Base-by-base conservation (phyloP, 2,797 vertebrate species). In the Ctenopoma kingsleyae region DNA sequence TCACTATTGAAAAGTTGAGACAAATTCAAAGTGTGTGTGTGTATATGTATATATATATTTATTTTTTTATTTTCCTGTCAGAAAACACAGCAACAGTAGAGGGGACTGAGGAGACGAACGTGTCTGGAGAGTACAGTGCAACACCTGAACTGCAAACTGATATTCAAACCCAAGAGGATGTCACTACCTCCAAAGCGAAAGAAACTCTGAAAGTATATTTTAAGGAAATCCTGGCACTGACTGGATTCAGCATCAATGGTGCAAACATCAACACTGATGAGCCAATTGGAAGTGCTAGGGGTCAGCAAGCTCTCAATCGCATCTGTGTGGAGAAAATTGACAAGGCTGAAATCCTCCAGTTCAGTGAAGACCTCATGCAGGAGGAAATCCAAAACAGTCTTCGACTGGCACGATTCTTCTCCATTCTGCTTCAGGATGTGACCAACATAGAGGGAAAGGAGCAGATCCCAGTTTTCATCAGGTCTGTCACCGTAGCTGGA, bases 311-410 rank as follows among this genome's bases (percentile, higher is more conserved):
- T 0, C 94, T 96, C 53, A 96, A 96, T 80, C 93, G 92, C 0
- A 85, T 96, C 40, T 99, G 97, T 52, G 94, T 95, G 46, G 96
- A 97, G 0, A 95, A 96, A 85, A 95, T 95, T 0, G 96, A 99
- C 84, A 96, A 96, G 81, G 96, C 95, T 27, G 97, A 99, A 76
- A 96, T 99, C 87, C 93, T 99, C 2, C 95, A 97, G 80, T 94
- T 97, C 61, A 96, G 97, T 0, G 97, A 97, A 81, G 96, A 91
- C 78, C 95, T 97, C 10, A 94, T 99, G 76, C 91, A 95, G 4
- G 96, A 98, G 71, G 97, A 99, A 85, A 97, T 97, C 86, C 97
- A 92, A 72, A 96, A 87, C 94, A 97, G 90, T 91, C 95, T 85
- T 84, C 92, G 81, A 88, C 93, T 82, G 89, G 96, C 0, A 0